These are phyloP conservation scores for Dinocampus coccinellae DNA, from an alignment of 2,888 invertebrate species.

Conservation along the genomic window DNA sequence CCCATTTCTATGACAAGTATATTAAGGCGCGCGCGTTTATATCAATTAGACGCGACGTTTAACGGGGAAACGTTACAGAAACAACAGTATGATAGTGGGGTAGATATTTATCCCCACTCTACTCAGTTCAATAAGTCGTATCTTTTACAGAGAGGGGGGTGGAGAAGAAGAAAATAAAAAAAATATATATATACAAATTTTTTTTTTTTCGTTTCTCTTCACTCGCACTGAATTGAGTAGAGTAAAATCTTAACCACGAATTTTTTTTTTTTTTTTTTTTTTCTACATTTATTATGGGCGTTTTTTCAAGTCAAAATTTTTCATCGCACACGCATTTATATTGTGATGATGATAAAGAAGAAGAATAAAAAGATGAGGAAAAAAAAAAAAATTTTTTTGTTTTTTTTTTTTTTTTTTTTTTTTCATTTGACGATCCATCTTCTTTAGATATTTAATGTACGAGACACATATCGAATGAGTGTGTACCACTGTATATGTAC, in stretches of 20 bases:
- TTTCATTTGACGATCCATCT: slow-evolving; percentile 31
- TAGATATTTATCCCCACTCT: no score
- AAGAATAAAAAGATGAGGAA: no score
- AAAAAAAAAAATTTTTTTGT: no score
- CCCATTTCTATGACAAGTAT: slow-evolving; percentile 67
- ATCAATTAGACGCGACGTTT: slow-evolving; percentile 68
- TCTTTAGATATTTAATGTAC: slow-evolving; percentile 12
- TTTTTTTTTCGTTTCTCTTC: neutral
- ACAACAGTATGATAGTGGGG: neutral
- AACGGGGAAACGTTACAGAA: slow-evolving; percentile 49
- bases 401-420: no score
- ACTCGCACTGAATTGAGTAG: neutral
- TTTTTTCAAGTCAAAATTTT: neutral
- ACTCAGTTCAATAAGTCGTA: no score
- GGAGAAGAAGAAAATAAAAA: neutral
- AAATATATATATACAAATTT: neutral
- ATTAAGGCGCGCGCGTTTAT: slow-evolving; percentile 68
- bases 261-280: slow-evolving; percentile 3
- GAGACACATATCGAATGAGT: slow-evolving; percentile 6
- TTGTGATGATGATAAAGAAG: neutral
- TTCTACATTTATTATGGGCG: slow-evolving; percentile 13
- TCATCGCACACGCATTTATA: slow-evolving; percentile 8
- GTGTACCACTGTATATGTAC: slow-evolving; percentile 23
- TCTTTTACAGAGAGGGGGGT: no score
- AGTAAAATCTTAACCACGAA: slow-evolving; percentile 8